Evolutionary conservation across 2,113 vertebrate genomes (phyloP).

Genomic region (Xenopus laevis): DNA sequence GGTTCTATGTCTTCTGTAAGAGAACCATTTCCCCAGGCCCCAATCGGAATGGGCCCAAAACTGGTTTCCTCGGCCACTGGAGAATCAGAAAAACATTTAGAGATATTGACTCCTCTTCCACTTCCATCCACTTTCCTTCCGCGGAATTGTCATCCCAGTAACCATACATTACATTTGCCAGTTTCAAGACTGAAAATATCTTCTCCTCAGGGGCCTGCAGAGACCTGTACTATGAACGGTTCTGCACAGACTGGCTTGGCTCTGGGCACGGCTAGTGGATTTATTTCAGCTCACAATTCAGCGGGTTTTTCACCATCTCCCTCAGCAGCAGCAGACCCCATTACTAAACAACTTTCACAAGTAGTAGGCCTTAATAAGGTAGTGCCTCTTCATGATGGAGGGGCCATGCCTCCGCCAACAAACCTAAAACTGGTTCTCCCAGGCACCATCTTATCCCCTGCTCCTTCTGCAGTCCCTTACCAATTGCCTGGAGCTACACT

Average conservation of each 20-base stretch:
- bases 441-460: slow-evolving; percentile 66
- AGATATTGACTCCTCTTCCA: slow-evolving; percentile 63
- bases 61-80: slow-evolving; percentile 50
- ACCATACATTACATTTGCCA: slow-evolving; percentile 70
- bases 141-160: slow-evolving; percentile 60
- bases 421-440: slow-evolving; percentile 74
- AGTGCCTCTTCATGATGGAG: slow-evolving; percentile 76
- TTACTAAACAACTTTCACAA: slow-evolving; percentile 66
- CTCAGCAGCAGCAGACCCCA: slow-evolving; percentile 64
- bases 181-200: slow-evolving; percentile 78
- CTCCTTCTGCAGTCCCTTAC: slow-evolving; percentile 63
- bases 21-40: slow-evolving; percentile 56
- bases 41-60: slow-evolving; percentile 55
- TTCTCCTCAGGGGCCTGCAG: slow-evolving; percentile 66
- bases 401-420: slow-evolving; percentile 66
- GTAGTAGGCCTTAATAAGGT: slow-evolving; percentile 70
- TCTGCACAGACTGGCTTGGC: slow-evolving; percentile 69
- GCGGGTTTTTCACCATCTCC: slow-evolving; percentile 67
- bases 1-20: slow-evolving; percentile 61
- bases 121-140: slow-evolving; percentile 68
- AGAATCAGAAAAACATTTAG: slow-evolving; percentile 71
- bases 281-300: slow-evolving; percentile 70
- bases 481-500: slow-evolving; percentile 65
- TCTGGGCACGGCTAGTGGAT: slow-evolving; percentile 70
- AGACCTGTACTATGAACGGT: slow-evolving; percentile 59